Base-by-base conservation (phyloP, 2,113 vertebrate species). In the Notothenia coriiceps region DNA sequence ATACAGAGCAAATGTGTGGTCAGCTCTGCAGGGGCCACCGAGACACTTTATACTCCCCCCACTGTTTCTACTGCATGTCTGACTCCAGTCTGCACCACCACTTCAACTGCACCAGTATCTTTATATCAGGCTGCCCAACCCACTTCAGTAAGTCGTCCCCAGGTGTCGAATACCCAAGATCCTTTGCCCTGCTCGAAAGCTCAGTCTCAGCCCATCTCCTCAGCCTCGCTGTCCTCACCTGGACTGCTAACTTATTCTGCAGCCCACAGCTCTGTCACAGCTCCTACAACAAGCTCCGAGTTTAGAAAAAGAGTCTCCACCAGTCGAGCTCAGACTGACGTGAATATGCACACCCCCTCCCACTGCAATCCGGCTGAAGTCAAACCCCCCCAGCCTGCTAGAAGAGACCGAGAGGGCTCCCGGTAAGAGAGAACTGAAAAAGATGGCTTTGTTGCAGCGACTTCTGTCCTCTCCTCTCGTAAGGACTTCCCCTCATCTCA, bases 401-500 rank as follows among this genome's bases (percentile, higher is more conserved):
- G 78, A 61, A 74, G 74, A 40, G 87, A 86, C 57, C 79, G 79
- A 51, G 90, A 88, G 35, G 35, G 6, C 66, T 43, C 82, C 82
- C 63, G 55, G 85, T 83, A 33, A 33, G 89, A 80, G 65, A 86
- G 76, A 47, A 40, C 80, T 43, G 90, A 89, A 47, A 94, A 93
- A 61, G 78, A 82, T 2, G 7, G 60, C 49, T 63, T 89, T 46
- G 57, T 93, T 43, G 93, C 55, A 25, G 66, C 15, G 0, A 33
- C 93, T n/a, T 90, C 94, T 62, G 95, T 95, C 0, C 85, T 95
- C 0, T 67, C 96, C 35, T 79, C 95, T 4, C 93, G 91, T 88
- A 97, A 87, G 88, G 95, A 96, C 22, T 83, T 92, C 10, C 73
- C 93, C 2, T 80, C 94, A 0, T 95, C 95, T 64, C 95, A 95